A percentile compares a stretch with the other conserved stretches of the same genome.
phyloP scores from a whole-genome alignment of 2,888 invertebrate species.

The Plebejus melissa region DNA sequence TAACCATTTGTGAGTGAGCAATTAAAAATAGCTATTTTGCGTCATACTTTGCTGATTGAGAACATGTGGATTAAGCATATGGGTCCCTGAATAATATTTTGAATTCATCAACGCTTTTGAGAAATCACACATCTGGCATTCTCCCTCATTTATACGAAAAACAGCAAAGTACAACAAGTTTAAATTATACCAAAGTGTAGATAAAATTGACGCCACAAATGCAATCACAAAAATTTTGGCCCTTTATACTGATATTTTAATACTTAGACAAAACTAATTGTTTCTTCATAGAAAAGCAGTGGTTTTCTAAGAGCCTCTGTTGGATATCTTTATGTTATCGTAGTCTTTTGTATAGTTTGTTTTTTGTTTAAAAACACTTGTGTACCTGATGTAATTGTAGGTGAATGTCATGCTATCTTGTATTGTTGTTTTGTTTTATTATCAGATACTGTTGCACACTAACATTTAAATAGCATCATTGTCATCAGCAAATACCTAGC shows the following conservation, averaged over 20 bases:
- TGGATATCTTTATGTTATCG: neutral
- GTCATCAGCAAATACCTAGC: neutral
- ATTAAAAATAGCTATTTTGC: slow-evolving; percentile 12
- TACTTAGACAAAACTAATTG: neutral
- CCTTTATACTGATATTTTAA: neutral
- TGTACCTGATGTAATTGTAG: slow-evolving; percentile 3
- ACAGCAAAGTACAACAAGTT: too few relatives aligned
- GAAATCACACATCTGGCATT: too few relatives aligned
- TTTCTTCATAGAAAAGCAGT: neutral
- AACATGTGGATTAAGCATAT: neutral
- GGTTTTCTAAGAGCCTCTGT: neutral
- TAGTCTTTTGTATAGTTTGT: neutral
- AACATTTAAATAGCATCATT: neutral
- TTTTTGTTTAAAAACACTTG: neutral
- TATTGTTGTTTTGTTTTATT: slow-evolving; percentile 7
- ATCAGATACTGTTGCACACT: neutral
- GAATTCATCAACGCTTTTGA: too few relatives aligned
- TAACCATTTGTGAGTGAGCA: slow-evolving; percentile 6
- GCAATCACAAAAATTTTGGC: too few relatives aligned
- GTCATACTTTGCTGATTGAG: slow-evolving; percentile 4
- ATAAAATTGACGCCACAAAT: too few relatives aligned
- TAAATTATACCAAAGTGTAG: too few relatives aligned
- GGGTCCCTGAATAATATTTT: neutral
- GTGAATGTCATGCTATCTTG: slow-evolving; percentile 6
- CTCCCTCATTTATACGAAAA: too few relatives aligned